Evolutionary conservation across 2,797 vertebrate species (phyloP), one percentile per base, ranked within the genome.

Genomic region (Tangara arthus): DNA sequence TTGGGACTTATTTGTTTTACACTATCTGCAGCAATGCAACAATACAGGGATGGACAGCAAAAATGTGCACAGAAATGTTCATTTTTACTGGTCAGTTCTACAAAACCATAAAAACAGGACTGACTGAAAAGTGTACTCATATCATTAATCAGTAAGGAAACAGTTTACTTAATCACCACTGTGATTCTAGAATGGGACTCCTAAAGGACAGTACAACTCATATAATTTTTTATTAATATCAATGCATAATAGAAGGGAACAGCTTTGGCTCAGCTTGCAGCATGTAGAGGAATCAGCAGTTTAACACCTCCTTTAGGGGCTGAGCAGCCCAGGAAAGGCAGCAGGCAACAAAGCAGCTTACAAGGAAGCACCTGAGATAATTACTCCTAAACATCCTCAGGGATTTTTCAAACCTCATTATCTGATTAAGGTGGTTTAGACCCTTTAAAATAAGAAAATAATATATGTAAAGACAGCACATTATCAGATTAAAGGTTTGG

Each of bases 401-500:
- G 68, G 73, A 35, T 64, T 89, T 95, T 93, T 82, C 66, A 93
- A 80, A 80, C 41, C 35, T 92, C 56, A 56, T 86, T 82, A 92
- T 77, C 78, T 87, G 86, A 92, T 73, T 84, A 30, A 49, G 76
- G 78, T 63, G 52, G 30, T 82, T 93, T 72, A 94, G 65, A 75
- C 39, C 77, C 66, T 85, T 83, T 59, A 55, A 94, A 91, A 91
- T 15, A 71, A 20, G n/a, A 53, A 85, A 81, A 89, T 71, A 57
- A 86, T 17, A 57, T 15, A 83, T 50, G 49, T 60, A 88, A 94
- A 53, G 28, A 14, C 34, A 79, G 35, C 63, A 85, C 50, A 71
- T 90, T 77, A 93, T 92, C 56, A 94, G 77, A 91, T 92, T 53
- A 89, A 83, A 89, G n/a, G 44, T 64, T 92, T 84, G 37, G 59